phyloP scores from a whole-genome alignment of 2,113 vertebrate species.

The Uria aalge region DNA sequence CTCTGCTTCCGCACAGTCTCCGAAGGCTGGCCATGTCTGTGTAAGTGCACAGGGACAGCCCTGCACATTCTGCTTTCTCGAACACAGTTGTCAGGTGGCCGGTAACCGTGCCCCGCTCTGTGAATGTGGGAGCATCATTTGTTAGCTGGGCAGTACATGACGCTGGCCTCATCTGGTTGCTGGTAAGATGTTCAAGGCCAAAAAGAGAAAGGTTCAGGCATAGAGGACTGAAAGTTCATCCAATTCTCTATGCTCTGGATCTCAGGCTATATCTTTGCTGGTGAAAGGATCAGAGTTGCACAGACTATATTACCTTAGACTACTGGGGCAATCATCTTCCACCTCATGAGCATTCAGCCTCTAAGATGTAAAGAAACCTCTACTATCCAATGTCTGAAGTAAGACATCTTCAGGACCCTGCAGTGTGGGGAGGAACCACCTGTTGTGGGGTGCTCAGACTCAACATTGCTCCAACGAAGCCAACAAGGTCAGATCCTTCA shows the following conservation, averaged over 20 bases:
- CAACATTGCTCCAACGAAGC: not conserved
- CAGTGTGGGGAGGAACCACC: not conserved
- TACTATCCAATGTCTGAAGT: not conserved
- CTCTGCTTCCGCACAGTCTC: not conserved
- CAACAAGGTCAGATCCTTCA: not conserved
- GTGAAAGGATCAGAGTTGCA: not conserved
- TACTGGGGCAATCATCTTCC: not conserved
- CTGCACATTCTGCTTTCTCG: fast-evolving
- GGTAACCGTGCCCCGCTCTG: fast-evolving
- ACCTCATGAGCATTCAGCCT: not conserved
- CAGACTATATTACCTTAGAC: not conserved
- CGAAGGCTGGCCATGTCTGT: not conserved
- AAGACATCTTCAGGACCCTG: not conserved
- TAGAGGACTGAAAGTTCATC: not conserved
- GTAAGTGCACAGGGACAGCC: not conserved
- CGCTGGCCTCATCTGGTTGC: not conserved
- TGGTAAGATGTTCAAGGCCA: not conserved
- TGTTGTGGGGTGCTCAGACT: not conserved
- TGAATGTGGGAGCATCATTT: not conserved
- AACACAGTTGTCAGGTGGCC: not conserved
- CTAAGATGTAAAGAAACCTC: not conserved
- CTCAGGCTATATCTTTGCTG: not conserved
- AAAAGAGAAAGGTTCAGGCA: not conserved
- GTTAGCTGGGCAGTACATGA: too few relatives aligned
- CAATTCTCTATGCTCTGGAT: not conserved